Evolutionary conservation across 2,113 vertebrate genomes (phyloP).

Genomic region (Myiopsitta monachus): DNA sequence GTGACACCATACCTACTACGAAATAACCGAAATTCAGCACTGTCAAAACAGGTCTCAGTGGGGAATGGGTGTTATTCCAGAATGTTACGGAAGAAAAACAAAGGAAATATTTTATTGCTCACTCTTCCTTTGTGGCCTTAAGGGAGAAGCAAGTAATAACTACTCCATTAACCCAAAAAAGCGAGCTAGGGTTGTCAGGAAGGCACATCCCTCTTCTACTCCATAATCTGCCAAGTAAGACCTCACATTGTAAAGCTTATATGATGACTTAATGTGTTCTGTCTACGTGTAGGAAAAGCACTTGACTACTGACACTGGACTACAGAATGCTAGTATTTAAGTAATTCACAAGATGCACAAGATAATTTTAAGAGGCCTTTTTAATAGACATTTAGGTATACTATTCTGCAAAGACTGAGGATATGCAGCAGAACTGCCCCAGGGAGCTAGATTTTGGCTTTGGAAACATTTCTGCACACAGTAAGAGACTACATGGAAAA

Average conservation of each 20-base stretch:
- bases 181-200: background rate
- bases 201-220: background rate
- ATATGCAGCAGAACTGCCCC: background rate
- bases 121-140: background rate
- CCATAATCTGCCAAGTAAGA: background rate
- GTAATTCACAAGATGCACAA: background rate
- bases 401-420: background rate
- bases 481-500: background rate
- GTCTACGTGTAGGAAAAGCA: background rate
- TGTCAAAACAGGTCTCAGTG: background rate
- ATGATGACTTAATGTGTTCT: background rate
- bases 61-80: background rate
- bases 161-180: background rate
- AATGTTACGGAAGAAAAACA: background rate
- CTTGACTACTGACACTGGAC: background rate
- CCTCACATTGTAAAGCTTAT: background rate
- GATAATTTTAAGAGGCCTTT: background rate
- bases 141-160: background rate
- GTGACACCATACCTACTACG: rapidly evolving
- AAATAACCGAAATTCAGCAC: background rate
- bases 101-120: background rate
- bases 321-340: background rate
- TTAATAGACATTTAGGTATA: background rate
- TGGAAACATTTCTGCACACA: background rate
- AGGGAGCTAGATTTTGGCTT: background rate